These are phyloP conservation scores for Monoplex corrugatus DNA, from an alignment of 2,888 invertebrate species.

Conservation along the genomic window DNA sequence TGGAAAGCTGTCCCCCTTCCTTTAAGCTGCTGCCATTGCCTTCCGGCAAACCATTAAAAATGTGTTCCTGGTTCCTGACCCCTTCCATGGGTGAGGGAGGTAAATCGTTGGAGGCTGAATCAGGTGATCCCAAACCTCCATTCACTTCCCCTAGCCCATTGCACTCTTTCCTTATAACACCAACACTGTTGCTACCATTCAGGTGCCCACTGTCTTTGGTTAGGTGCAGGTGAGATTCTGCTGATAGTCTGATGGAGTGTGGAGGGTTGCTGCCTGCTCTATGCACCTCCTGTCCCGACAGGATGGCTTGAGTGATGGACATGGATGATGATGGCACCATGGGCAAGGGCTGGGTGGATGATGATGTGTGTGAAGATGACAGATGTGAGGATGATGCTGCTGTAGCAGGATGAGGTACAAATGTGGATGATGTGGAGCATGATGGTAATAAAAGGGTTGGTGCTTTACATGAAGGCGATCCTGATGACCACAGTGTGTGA, in stretches of 20 bases:
- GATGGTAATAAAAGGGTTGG: not conserved
- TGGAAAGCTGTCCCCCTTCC: constrained; percentile 19
- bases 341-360: not conserved
- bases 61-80: constrained; percentile 41
- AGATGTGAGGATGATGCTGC: not conserved
- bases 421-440: constrained; percentile 10
- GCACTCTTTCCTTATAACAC: constrained; percentile 47
- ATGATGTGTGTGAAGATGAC: constrained; percentile 4
- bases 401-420: not conserved
- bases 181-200: constrained; percentile 26
- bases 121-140: constrained; percentile 55
- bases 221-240: constrained; percentile 32
- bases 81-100: constrained; percentile 55
- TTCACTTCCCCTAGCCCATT: constrained; percentile 55
- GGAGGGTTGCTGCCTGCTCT: constrained; percentile 38
- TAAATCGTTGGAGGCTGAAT: constrained; percentile 54
- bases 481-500: constrained; percentile 18
- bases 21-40: constrained; percentile 33
- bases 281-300: constrained; percentile 37
- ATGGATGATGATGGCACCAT: constrained; percentile 7
- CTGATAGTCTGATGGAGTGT: not conserved
- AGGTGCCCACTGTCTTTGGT: constrained; percentile 8
- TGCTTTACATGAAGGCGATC: not conserved
- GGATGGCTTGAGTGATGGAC: constrained; percentile 45
- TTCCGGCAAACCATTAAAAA: constrained; percentile 49